A percentile compares a stretch with the other conserved stretches of the same genome.
Evolutionary conservation across 2,888 invertebrate species (phyloP).

Genomic region (Ommatoiulus sabulosus): DNA sequence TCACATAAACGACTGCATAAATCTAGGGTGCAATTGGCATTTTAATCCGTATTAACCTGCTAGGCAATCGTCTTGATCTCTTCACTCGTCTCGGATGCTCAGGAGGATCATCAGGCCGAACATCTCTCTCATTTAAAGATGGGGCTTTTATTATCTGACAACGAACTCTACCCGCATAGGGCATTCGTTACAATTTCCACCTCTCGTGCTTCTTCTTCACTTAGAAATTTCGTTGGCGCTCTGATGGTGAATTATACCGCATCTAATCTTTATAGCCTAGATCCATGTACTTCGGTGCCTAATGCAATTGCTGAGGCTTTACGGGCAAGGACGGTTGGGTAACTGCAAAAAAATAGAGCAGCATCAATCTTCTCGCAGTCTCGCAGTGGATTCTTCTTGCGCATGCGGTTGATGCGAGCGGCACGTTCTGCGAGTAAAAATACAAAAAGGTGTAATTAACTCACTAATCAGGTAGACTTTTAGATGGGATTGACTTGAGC

Average conservation of each 20-base stretch:
- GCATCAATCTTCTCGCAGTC: background rate
- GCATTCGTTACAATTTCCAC: background rate
- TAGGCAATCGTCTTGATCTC: constrained; percentile 14
- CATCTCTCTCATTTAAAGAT: constrained; percentile 26
- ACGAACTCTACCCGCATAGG: constrained; percentile 13
- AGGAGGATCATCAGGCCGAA: constrained; percentile 18
- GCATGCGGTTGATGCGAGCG: background rate
- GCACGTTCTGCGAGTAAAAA: background rate
- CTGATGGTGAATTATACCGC: constrained; percentile 19
- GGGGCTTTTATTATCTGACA: constrained; percentile 26
- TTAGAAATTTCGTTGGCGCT: background rate
- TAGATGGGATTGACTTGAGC: background rate
- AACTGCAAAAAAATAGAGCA: background rate
- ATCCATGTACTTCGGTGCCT: constrained; percentile 1
- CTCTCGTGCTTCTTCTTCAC: background rate
- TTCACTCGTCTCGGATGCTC: background rate
- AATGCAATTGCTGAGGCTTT: constrained; percentile 6
- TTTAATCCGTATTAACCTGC: constrained; percentile 21
- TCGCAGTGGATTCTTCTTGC: background rate
- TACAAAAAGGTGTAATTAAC: background rate
- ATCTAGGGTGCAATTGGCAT: constrained; percentile 7
- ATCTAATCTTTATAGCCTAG: constrained; percentile 13
- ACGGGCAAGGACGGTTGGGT: background rate
- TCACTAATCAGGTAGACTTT: background rate
- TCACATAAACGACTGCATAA: background rate